phyloP scores from a whole-genome alignment of 2,113 vertebrate genomes.

The Pheucticus melanocephalus region DNA sequence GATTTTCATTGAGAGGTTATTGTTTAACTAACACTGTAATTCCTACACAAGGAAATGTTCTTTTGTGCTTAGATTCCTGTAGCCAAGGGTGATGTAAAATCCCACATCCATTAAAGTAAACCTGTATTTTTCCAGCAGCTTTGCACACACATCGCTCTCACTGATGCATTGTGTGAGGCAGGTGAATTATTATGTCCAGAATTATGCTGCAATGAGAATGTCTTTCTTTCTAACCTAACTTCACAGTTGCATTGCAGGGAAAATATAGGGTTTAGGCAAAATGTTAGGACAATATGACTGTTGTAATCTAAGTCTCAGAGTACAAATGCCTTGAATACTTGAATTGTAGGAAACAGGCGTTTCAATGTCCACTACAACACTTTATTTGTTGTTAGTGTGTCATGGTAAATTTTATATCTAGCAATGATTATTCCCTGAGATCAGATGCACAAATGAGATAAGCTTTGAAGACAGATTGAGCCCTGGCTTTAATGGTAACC shows the following conservation, averaged over 20 bases:
- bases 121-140: neutral
- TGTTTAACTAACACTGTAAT: neutral
- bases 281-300: neutral
- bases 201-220: neutral
- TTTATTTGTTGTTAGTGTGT: neutral
- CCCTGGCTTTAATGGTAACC: neutral
- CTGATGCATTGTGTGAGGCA: neutral
- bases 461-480: neutral
- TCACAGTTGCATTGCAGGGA: neutral
- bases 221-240: neutral
- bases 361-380: neutral
- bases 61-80: neutral
- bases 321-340: neutral
- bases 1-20: neutral
- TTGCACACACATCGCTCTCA: neutral
- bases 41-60: neutral
- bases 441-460: neutral
- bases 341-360: neutral
- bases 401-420: neutral
- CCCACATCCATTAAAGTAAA: neutral
- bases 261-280: neutral
- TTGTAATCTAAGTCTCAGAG: neutral
- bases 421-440: neutral
- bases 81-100: neutral
- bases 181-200: neutral